phyloP scores from a whole-genome alignment of 1,140 invertebrate genomes.

The Neoseiulus cucumeris region DNA sequence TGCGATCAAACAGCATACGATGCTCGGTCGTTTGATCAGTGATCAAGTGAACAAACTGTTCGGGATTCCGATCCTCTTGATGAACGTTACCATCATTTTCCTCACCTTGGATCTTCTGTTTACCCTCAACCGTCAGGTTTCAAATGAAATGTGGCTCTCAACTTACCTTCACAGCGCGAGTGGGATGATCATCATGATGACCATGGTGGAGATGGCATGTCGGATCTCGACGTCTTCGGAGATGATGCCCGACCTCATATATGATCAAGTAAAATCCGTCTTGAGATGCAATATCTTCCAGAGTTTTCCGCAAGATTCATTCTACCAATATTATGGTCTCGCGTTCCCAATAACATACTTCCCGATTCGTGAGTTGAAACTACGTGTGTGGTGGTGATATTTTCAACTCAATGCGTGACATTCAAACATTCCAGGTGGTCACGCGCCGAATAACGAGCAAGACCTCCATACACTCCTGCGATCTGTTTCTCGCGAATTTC shows the following conservation, averaged over 20 bases:
- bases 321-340: too few species aligned
- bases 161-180: neutral
- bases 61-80: neutral
- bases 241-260: neutral
- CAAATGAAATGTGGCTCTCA: neutral
- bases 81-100: constrained; percentile 1
- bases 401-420: too few species aligned
- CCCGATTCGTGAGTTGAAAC: too few species aligned
- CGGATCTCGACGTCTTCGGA: neutral
- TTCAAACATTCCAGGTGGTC: neutral
- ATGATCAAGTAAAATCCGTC: neutral
- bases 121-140: neutral
- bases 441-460: neutral
- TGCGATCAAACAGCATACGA: neutral
- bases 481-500: constrained; percentile 1
- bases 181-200: neutral
- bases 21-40: neutral
- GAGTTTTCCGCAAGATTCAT: too few species aligned
- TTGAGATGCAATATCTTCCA: too few species aligned
- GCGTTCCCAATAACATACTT: too few species aligned
- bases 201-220: neutral
- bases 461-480: neutral
- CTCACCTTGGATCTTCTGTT: neutral
- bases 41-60: constrained; percentile 8
- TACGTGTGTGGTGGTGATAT: too few species aligned